These are phyloP conservation scores for Platygyra sinensis DNA, from an alignment of 64 coral and sea anemone species.

Conservation along the genomic window DNA sequence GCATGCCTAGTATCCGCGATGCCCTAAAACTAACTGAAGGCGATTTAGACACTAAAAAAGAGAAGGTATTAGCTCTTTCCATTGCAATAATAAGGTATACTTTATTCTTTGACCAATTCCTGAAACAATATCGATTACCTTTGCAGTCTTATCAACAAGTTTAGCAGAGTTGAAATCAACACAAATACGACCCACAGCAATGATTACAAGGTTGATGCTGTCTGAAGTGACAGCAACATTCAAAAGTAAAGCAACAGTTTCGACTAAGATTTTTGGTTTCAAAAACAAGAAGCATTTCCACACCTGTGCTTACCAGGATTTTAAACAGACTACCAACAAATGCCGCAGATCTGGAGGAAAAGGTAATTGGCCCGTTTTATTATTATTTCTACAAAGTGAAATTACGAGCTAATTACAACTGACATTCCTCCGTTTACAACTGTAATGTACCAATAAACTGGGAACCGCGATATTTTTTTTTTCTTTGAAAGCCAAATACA, in stretches of 20 bases:
- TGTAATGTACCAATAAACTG: no score
- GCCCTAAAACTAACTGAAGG: no score
- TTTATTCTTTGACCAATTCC: no score
- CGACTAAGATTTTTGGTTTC: neutral
- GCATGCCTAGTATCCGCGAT: no score
- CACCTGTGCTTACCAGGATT: neutral
- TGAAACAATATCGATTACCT: neutral
- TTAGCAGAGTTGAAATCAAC: neutral
- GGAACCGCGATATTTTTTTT: no score
- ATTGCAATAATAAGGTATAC: no score
- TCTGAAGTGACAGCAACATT: neutral
- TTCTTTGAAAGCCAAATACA: no score
- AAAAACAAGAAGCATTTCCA: neutral
- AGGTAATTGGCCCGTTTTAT: neutral
- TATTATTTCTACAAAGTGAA: no score
- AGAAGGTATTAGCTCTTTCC: no score
- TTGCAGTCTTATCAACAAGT: neutral
- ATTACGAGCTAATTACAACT: no score
- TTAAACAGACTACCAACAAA: neutral
- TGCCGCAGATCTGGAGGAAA: neutral
- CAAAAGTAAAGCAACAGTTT: neutral
- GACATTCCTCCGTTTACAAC: neutral
- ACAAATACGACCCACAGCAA: neutral
- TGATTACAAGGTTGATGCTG: neutral
- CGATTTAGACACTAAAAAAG: no score